Base-by-base conservation (phyloP, 2,113 vertebrate species). In the Panthera leo region DNA sequence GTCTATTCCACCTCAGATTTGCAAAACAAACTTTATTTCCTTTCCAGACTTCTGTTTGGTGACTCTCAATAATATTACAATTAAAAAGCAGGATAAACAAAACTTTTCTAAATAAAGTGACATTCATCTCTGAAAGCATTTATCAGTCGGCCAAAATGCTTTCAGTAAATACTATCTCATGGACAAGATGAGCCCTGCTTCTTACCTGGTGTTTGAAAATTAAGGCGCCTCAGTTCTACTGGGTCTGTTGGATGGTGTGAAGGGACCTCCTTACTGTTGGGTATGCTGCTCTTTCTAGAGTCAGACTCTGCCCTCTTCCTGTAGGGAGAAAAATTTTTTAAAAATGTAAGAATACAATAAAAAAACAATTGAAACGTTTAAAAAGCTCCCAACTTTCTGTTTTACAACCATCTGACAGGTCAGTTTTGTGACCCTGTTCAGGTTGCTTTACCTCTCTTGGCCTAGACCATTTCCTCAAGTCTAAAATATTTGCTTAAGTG, bases 181-280 rank as follows among this genome's bases (percentile, higher is more conserved):
- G 34, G 53, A 58, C 58, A 34, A 91, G 65, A 19, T 2, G 91
- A 80, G 31, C 36, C 39, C 0, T 70, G 48, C n/a, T 42, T 95
- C 99, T 99, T 98, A 99, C 99, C 99, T 5, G 99, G 99, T 10
- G 99, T 99, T 98, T 99, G 99, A 98, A 99, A 99, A 99, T 99
- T 99, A 98, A 99, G 99, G 87, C 99, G 99, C 53, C 99, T 99
- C 29, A 99, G 99, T 97, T 99, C 99, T 45, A 99, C 99, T 0
- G 99, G 99, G 92, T 99, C 99, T 23, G 99, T 99, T 91, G 99
- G 99, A 65, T 99, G 99, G 89, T 99, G 99, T 75, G 99, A 99
- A 2, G 99, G 99, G 95, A 99, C 98, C 97, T 99, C 99, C 92
- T 99, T 99, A 98, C 98, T 99, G 98, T 99, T 99, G 27, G 99